Evolutionary conservation across 1,140 invertebrate genomes (phyloP).

Genomic region (Drosophila bocki): DNA sequence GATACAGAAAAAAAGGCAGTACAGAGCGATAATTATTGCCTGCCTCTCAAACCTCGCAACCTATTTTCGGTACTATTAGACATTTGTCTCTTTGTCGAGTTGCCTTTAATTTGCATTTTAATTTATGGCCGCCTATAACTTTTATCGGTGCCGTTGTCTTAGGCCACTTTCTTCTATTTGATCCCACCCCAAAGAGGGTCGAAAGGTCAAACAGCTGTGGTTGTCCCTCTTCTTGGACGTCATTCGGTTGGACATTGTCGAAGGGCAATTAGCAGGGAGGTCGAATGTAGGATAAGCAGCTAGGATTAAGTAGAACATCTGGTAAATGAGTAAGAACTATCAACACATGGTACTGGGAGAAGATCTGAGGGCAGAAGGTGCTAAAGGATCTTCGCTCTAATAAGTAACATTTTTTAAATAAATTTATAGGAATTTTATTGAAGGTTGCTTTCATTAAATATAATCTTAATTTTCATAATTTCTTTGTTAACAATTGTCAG

Average conservation of each 20-base stretch:
- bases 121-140: slow-evolving; percentile 78
- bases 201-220: slow-evolving; percentile 67
- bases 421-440: too few species aligned
- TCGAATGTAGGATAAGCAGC: slow-evolving; percentile 38
- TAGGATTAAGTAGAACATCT: slow-evolving; percentile 19
- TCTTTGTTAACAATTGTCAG: background rate
- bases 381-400: background rate
- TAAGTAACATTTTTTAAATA: too few species aligned
- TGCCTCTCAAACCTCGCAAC: background rate
- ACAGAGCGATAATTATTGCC: slow-evolving; percentile 61
- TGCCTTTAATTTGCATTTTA: slow-evolving; percentile 80
- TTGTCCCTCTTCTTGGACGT: slow-evolving; percentile 23
- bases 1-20: slow-evolving; percentile 55
- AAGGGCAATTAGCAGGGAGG: slow-evolving; percentile 64
- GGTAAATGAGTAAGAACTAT: background rate
- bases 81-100: slow-evolving; percentile 8
- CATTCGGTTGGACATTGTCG: slow-evolving; percentile 16
- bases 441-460: too few species aligned
- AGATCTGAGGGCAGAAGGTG: background rate
- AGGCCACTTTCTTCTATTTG: slow-evolving; percentile 9
- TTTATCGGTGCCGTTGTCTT: slow-evolving; percentile 60
- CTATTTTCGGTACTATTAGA: slow-evolving; percentile 2
- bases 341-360: background rate
- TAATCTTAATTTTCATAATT: background rate
- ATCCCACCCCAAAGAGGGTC: slow-evolving; percentile 37